Base-by-base conservation (phyloP, 2,888 invertebrate species). In the Eilema sororculum region DNA sequence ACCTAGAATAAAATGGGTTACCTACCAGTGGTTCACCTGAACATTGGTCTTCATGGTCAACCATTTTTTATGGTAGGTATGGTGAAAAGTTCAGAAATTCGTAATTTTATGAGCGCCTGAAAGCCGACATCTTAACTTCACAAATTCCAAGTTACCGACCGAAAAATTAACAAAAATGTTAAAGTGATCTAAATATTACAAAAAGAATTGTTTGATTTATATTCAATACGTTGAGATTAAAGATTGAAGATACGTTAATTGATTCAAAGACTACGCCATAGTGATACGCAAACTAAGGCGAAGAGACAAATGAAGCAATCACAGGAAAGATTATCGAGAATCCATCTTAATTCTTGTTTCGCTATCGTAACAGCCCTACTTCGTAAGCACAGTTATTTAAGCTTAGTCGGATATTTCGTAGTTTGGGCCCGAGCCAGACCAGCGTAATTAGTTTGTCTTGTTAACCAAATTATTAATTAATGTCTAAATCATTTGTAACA, bases 401-500 rank as follows among this genome's bases (percentile, higher is more conserved):
- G 82, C 83, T 80, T 74, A 73, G 72, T 73, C 72, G 61, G 74
- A 66, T 78, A 73, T 81, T 77, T 73, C 72, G 71, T 65, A 73
- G 73, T 77, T 73, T 59, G 71, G 69, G 67, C 37, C 33, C 25
- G 60, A 59, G 69, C 75, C 75, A 78, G 62, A n/a, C 61, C 68
- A 68, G 30, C 67, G 62, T 83, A 74, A 83, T 81, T 74, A 83
- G 77, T 83, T 81, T 78, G 75, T 79, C 77, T 76, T 82, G 79
- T 82, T 78, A 72, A 58, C 65, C 71, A 74, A 82, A 78, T 78
- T 80, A 82, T 80, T 80, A 80, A 82, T 81, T 80, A 81, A 80
- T 73, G 67, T 71, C 66, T 73, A 64, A 73, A 78, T 80, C 63
- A 71, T 78, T 74, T 78, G 46, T 28, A 64, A 77, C 73, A 69